These are phyloP conservation scores for Sparidentex hasta DNA, from an alignment of 2,797 vertebrate species.

Conservation along the genomic window DNA sequence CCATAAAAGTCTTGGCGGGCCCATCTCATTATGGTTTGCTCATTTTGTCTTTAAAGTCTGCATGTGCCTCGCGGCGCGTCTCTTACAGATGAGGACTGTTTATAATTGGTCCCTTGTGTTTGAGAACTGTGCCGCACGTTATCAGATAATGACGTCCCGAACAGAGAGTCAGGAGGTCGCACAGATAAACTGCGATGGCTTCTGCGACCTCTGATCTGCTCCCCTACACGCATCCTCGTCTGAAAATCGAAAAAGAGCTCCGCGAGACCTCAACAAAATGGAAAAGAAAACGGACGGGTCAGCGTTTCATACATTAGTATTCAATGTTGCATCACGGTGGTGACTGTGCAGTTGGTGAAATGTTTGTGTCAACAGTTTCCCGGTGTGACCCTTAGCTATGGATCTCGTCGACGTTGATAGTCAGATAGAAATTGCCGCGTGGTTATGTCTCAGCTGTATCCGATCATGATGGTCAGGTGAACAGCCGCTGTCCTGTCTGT, in stretches of 20 bases:
- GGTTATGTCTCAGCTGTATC: constrained; percentile 13
- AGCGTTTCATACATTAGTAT: constrained; percentile 30
- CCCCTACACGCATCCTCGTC: neutral
- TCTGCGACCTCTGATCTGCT: constrained; percentile 39
- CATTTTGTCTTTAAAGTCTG: constrained; percentile 6
- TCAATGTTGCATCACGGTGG: constrained; percentile 17
- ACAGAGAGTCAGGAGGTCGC: constrained; percentile 9
- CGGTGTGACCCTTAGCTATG: constrained; percentile 1
- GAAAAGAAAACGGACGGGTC: constrained; percentile 17
- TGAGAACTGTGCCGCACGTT: constrained; percentile 4
- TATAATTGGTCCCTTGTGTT: constrained; percentile 44
- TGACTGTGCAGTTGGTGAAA: constrained; percentile 34
- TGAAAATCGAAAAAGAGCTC: constrained; percentile 10
- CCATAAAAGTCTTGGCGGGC: neutral
- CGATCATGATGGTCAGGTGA: neutral
- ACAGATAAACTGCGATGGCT: constrained; percentile 12
- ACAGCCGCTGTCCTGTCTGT: neutral
- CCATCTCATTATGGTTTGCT: constrained; percentile 6
- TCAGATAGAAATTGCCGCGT: constrained; percentile 4
- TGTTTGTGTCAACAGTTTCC: constrained; percentile 49
- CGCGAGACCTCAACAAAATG: constrained; percentile 4
- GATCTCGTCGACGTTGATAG: neutral
- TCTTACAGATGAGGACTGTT: constrained; percentile 22
- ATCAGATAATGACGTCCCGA: constrained; percentile 28
- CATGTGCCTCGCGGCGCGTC: neutral